These are phyloP conservation scores for Craseonycteris thonglongyai DNA, from an alignment of 2,113 vertebrate species.

Conservation along the genomic window DNA sequence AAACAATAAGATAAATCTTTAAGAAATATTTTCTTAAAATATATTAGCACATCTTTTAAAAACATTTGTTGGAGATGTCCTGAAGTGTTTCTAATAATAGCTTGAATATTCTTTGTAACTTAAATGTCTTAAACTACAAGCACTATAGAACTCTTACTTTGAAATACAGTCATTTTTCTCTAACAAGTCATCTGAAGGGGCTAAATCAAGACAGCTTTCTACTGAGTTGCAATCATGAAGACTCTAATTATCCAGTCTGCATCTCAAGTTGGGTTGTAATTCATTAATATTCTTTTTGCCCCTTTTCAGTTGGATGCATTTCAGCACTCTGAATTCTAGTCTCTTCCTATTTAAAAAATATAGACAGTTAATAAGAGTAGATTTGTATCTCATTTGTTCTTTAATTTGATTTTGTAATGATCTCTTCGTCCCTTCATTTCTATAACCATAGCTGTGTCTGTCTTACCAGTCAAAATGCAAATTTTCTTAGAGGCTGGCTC, in stretches of 20 bases:
- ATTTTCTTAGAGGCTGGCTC: slow-evolving; percentile 26
- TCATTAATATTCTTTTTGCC: slow-evolving; percentile 35
- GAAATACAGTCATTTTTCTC: slow-evolving; percentile 40
- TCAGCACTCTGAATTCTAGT: slow-evolving; percentile 45
- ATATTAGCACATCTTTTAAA: neutral
- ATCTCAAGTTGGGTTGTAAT: slow-evolving; percentile 16
- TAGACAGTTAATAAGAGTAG: slow-evolving; percentile 54
- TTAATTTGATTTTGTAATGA: slow-evolving; percentile 63
- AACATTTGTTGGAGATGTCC: neutral
- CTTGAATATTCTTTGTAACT: neutral
- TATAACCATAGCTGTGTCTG: neutral
- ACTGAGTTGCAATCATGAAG: slow-evolving; percentile 14
- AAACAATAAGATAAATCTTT: no score
- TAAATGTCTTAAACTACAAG: neutral
- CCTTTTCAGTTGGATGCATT: slow-evolving; percentile 27
- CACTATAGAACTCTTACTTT: neutral
- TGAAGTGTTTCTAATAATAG: neutral
- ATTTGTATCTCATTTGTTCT: slow-evolving; percentile 62
- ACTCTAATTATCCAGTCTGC: slow-evolving; percentile 33
- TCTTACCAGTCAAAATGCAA: slow-evolving; percentile 45
- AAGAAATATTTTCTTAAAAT: neutral
- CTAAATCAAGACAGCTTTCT: neutral
- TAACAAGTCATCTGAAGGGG: neutral
- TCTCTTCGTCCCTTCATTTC: slow-evolving; percentile 53
- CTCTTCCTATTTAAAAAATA: slow-evolving; percentile 34